Evolutionary conservation across 2,888 invertebrate genomes (phyloP), one percentile per base, ranked within the genome.

Genomic region (Mythimna impura): DNA sequence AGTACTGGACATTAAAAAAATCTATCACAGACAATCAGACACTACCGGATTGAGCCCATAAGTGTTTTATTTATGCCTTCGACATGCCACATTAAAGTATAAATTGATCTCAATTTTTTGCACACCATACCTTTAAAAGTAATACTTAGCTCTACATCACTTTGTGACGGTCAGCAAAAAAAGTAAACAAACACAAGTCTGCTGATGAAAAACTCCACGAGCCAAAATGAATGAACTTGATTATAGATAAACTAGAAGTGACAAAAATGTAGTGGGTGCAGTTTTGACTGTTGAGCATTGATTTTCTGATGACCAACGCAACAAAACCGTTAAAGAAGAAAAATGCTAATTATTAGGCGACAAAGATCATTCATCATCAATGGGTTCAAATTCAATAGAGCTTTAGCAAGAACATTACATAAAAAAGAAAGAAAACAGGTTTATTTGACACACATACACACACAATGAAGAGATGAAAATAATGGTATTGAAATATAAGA

Each of bases 121-220:
- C 78, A 66, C 40, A 85, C 87, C 60, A n/a, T 86, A 84, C 86
- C 83, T 75, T 76, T 82, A 84, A 84, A 89, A 89, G 89, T 83
- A 89, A 90, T 90, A 47, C 47, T 47, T 47, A 85, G 86, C 84
- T 84, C 85, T 82, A 88, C 86, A 89, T 90, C 89, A 89, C 92
- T 91, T 90, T 86, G 86, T 88, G 83, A 87, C 84, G 82, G 88
- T 73, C 69, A 88, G 81, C 87, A 94, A 95, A 95, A 94, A 94
- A 91, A 81, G 88, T 92, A 93, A 93, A 93, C 91, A 94, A 93
- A 93, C 89, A 88, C 78, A 84, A 75, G 84, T 81, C 82, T 80
- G 83, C 80, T 88, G 89, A 89, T 83, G 90, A 91, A 93, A 92
- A 93, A 90, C 89, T 89, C 86, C 89, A 90, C 88, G 87, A 89